These are phyloP conservation scores for Hyppa rectilinea DNA, from an alignment of 2,888 invertebrate genomes.

Conservation along the genomic window DNA sequence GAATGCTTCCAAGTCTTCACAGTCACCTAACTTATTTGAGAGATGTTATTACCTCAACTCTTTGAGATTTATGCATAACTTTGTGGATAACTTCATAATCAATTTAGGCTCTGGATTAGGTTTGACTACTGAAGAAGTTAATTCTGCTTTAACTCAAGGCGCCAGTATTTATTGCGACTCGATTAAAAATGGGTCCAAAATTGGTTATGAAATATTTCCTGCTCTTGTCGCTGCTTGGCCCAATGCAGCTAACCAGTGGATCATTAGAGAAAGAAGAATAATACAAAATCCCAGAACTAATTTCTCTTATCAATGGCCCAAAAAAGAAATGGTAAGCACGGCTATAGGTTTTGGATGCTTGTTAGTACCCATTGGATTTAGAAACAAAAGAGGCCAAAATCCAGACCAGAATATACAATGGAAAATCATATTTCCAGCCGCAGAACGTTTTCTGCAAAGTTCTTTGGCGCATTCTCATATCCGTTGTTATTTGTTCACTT, in stretches of 20 bases:
- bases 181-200: constrained; percentile 80
- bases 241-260: constrained; percentile 93
- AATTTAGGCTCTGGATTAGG: constrained; percentile 91
- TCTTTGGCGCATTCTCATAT: constrained; percentile 93
- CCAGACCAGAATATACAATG: constrained; percentile 93
- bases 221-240: constrained; percentile 94
- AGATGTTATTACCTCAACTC: constrained; percentile 92
- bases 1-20: constrained; percentile 75
- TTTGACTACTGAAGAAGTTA: constrained; percentile 89
- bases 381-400: constrained; percentile 91
- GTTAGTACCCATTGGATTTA: constrained; percentile 93
- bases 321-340: constrained; percentile 92
- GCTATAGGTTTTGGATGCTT: constrained; percentile 93
- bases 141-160: constrained; percentile 91
- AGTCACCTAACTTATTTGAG: constrained; percentile 83
- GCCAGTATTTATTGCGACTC: constrained; percentile 92
- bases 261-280: constrained; percentile 90
- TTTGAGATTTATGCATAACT: constrained; percentile 92
- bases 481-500: constrained; percentile 92
- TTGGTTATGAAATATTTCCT: constrained; percentile 93
- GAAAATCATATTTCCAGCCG: constrained; percentile 94
- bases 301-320: constrained; percentile 93
- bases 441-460: constrained; percentile 94
- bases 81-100: constrained; percentile 92
- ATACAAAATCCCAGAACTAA: constrained; percentile 90